Evolutionary conservation across 2,113 vertebrate genomes (phyloP).

Genomic region (Centropristis striata): DNA sequence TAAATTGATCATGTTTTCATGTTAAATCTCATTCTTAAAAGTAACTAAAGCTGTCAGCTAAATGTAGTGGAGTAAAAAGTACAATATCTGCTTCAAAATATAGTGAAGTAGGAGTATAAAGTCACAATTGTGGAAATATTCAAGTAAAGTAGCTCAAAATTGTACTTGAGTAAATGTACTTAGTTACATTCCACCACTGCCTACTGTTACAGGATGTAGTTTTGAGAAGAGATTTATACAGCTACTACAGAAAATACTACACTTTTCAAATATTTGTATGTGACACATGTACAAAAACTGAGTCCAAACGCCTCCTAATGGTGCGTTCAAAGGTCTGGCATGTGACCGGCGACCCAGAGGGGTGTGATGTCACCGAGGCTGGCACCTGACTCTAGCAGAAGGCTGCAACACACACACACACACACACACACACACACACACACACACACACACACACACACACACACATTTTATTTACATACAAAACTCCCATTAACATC

Average conservation of each 20-base stretch:
- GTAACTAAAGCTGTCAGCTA: too few relatives aligned
- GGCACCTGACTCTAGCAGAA: constrained; percentile 9
- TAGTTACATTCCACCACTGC: too few relatives aligned
- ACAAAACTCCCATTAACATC: background rate
- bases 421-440: constrained; percentile 1
- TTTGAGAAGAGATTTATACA: too few relatives aligned
- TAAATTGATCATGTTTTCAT: too few relatives aligned
- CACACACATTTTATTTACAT: background rate
- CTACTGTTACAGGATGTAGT: too few relatives aligned
- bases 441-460: background rate
- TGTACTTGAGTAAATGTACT: too few relatives aligned
- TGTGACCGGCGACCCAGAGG: background rate
- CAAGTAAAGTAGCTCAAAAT: too few relatives aligned
- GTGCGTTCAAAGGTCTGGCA: background rate
- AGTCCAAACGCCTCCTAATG: background rate
- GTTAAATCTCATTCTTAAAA: too few relatives aligned
- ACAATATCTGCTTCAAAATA: too few relatives aligned
- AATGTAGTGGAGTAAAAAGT: too few relatives aligned
- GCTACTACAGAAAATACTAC: background rate
- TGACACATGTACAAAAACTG: background rate
- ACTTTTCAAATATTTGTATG: background rate
- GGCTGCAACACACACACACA: background rate
- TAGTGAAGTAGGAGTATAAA: too few relatives aligned
- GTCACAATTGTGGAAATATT: too few relatives aligned
- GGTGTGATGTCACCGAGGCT: constrained; percentile 21